Conservation (phyloP, 2,888 invertebrate genomes). For the Eristalis arbustorum region DNA sequence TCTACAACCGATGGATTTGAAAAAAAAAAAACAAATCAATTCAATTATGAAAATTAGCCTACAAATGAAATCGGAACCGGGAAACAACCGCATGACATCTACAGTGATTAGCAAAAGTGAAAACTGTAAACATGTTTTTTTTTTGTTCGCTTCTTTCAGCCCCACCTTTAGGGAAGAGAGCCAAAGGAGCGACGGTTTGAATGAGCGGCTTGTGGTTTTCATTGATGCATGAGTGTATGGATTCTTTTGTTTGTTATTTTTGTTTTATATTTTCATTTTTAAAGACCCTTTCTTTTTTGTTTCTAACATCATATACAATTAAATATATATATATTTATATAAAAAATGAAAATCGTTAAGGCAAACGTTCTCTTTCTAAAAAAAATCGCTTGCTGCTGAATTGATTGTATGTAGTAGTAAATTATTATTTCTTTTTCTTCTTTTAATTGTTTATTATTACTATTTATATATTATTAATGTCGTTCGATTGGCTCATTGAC, state of each 20-base stretch:
- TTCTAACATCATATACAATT: conserved; percentile 67
- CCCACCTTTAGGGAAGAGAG: no score
- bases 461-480: conserved; percentile 68
- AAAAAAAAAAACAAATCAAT: background rate
- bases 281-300: conserved; percentile 61
- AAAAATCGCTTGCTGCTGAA: conserved; percentile 64
- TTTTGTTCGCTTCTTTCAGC: background rate
- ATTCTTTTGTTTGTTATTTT: conserved; percentile 71
- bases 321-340: conserved; percentile 68
- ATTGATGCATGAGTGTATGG: conserved; percentile 58
- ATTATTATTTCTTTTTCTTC: conserved; percentile 46
- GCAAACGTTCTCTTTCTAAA: conserved; percentile 59
- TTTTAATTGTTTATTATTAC: conserved; percentile 62
- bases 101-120: background rate
- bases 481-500: conserved; percentile 69
- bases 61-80: background rate
- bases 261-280: conserved; percentile 68
- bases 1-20: background rate
- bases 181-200: background rate
- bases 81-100: background rate
- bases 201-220: conserved; percentile 9
- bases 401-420: conserved; percentile 68
- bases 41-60: background rate
- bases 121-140: background rate
- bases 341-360: conserved; percentile 69